Conservation (phyloP, 2,888 invertebrate species). For the Aphodius sticticus region DNA sequence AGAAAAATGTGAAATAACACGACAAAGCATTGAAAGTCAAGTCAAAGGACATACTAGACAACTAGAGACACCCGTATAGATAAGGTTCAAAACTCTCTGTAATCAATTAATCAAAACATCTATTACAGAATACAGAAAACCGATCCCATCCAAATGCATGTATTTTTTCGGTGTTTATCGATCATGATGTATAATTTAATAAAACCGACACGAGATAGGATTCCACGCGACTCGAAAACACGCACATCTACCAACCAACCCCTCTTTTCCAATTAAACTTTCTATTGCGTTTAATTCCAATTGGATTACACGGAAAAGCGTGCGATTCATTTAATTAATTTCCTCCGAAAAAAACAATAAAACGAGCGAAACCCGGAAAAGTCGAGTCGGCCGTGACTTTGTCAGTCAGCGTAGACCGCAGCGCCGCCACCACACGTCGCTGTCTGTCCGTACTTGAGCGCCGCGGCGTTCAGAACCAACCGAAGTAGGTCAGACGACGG, state of each 20-base stretch:
- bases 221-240: neutral
- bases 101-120: too few species aligned
- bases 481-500: neutral
- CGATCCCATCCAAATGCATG: neutral
- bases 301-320: constrained; percentile 4
- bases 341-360: neutral
- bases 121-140: neutral
- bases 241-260: neutral
- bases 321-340: neutral
- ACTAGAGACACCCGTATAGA: too few species aligned
- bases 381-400: neutral
- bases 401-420: neutral
- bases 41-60: too few species aligned
- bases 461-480: neutral
- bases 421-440: neutral
- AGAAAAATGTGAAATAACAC: too few species aligned
- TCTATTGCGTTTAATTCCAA: neutral
- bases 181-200: neutral
- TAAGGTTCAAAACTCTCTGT: too few species aligned
- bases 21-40: too few species aligned
- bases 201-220: neutral
- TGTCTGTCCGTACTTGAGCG: neutral
- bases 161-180: neutral
- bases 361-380: neutral
- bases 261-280: neutral